phyloP scores from a whole-genome alignment of 2,113 vertebrate genomes.

The Oreotrochilus melanogaster region DNA sequence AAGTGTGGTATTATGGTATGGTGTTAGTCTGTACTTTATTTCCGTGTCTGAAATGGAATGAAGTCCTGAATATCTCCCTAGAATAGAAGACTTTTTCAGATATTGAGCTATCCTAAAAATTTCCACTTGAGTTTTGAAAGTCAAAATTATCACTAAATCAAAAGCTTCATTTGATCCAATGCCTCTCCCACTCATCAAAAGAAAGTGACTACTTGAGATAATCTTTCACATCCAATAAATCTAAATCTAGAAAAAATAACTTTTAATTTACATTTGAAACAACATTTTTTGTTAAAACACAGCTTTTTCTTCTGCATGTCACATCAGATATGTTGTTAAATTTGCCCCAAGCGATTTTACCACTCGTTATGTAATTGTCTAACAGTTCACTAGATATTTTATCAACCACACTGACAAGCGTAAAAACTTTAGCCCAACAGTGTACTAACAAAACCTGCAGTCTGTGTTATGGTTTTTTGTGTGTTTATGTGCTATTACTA shows the following conservation, averaged over 20 bases:
- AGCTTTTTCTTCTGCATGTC: background rate
- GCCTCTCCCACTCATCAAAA: background rate
- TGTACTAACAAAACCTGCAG: background rate
- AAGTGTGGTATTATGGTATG: background rate
- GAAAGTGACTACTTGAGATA: background rate
- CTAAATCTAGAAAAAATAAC: background rate
- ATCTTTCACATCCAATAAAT: slow-evolving; percentile 48
- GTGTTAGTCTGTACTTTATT: background rate
- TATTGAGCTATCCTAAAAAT: background rate
- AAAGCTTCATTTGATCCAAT: background rate
- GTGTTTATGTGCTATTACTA: background rate
- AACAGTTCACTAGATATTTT: background rate
- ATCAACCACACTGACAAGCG: background rate
- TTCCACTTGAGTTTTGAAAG: background rate
- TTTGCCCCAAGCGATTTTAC: background rate
- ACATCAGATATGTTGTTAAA: background rate
- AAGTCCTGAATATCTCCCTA: background rate
- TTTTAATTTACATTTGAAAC: background rate
- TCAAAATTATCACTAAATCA: background rate
- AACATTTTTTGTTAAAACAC: background rate
- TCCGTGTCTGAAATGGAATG: background rate
- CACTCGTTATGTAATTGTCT: slow-evolving; percentile 26
- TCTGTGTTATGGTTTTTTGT: background rate
- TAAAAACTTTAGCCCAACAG: background rate
- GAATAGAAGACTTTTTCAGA: background rate